Evolutionary conservation across 2,888 invertebrate species (phyloP), one percentile per base, ranked within the genome.

Genomic region (Hydriomena furcata): DNA sequence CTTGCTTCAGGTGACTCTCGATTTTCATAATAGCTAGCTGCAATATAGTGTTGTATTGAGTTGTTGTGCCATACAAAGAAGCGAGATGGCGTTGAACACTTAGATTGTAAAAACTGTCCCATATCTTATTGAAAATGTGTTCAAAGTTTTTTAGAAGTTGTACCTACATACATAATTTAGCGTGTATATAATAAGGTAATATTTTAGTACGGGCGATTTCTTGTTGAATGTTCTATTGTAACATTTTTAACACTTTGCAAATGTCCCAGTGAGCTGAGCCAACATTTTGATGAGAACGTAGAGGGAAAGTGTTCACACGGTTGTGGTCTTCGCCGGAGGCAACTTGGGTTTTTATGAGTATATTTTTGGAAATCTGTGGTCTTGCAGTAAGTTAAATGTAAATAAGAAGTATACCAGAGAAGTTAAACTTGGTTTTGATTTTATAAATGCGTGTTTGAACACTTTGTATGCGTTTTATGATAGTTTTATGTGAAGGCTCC

Each of bases 111-210:
- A 66, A 72, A 74, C 70, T 74, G 73, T 79, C 83, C 82, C 86
- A 84, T 86, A 87, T 87, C 86, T 87, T 84, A 86, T 82, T 82
- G 66, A 82, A 83, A 86, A 88, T 88, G 88, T 88, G 88, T 88
- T 88, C 87, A 88, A 69, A 79, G 71, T 78, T 82, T 84, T 84
- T 81, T 84, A 84, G 82, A 82, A 79, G 72, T 80, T 82, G 73
- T 84, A 85, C 78, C 79, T 79, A 77, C 76, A 73, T 76, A 71
- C 73, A 73, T 74, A 70, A 71, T 66, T 76, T 77, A 77, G 73
- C 69, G 71, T 77, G 75, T 82, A 79, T 84, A 84, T 72, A 82
- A 40, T 53, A 48, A 57, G 55, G 59, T 57, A 55, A 68, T 65
- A 70, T 68, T 66, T 69, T 65, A 68, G 68, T 68, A 66, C 60